Conservation (phyloP, 2,888 invertebrate genomes). For the Scaptomyza parva region DNA sequence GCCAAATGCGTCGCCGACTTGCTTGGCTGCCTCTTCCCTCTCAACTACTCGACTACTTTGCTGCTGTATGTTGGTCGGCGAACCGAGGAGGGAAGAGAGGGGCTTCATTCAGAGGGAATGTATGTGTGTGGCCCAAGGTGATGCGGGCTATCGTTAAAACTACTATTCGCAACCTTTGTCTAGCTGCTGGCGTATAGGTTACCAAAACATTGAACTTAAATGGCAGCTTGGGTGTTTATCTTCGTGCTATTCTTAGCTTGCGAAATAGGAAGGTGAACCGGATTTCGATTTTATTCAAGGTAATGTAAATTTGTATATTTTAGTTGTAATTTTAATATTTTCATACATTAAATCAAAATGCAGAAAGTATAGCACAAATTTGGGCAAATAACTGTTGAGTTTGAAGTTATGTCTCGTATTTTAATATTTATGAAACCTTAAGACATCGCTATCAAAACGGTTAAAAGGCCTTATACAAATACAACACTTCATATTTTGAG, state of each 20-base stretch:
- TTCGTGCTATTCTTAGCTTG: neutral
- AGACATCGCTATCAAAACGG: too few species aligned
- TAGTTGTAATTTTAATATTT: too few species aligned
- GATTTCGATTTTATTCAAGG: neutral
- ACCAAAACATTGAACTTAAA: constrained; percentile 35
- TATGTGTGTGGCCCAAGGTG: constrained; percentile 38
- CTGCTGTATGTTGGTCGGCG: neutral
- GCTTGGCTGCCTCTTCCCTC: constrained; percentile 27
- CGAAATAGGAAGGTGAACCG: neutral
- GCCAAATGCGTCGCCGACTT: constrained; percentile 60
- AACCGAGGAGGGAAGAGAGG: neutral
- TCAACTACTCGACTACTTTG: neutral
- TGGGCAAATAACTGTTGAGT: too few species aligned
- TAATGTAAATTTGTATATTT: neutral
- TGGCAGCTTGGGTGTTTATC: constrained; percentile 22
- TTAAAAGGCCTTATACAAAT: too few species aligned
- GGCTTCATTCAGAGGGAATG: too few species aligned
- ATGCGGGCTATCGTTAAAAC: constrained; percentile 52
- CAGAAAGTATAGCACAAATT: too few species aligned
- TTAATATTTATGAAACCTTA: too few species aligned
- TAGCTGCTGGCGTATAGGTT: constrained; percentile 34
- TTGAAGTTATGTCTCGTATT: too few species aligned
- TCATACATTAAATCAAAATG: too few species aligned
- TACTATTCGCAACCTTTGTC: constrained; percentile 42
- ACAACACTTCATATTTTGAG: too few species aligned